These are phyloP conservation scores for Chloroceryle aenea DNA, from an alignment of 2,113 vertebrate species.

Conservation along the genomic window DNA sequence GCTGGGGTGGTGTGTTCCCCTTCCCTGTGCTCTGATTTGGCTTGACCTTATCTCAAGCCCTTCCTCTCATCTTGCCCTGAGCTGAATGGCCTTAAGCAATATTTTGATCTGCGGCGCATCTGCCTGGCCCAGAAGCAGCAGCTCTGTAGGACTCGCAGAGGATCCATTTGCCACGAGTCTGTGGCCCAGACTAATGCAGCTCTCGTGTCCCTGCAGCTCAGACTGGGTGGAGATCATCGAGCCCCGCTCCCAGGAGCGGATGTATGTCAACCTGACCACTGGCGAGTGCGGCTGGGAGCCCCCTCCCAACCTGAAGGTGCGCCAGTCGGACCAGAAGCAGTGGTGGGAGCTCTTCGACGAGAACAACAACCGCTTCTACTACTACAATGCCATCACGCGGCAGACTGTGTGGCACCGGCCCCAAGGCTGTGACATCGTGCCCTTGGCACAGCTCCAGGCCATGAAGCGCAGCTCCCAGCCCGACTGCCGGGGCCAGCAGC, in stretches of 20 bases:
- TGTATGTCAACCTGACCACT: conserved; percentile 87
- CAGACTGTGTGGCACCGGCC: conserved; percentile 91
- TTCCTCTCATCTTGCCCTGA: neutral
- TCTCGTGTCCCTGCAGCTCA: conserved; percentile 70
- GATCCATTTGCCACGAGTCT: neutral
- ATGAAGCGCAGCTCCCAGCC: conserved; percentile 82
- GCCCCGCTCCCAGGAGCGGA: conserved; percentile 87
- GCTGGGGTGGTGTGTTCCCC: neutral
- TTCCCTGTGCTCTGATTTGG: neutral
- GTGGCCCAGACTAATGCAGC: neutral
- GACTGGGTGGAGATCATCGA: conserved; percentile 94
- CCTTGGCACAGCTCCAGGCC: conserved; percentile 89
- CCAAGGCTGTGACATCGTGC: conserved; percentile 87
- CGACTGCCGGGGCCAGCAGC: conserved; percentile 40
- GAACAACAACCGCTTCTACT: conserved; percentile 89
- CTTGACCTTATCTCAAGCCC: neutral
- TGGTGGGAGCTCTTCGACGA: conserved; percentile 93
- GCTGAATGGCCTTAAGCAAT: neutral
- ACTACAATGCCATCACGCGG: conserved; percentile 85
- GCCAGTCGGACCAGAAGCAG: conserved; percentile 87
- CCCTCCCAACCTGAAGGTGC: conserved; percentile 79
- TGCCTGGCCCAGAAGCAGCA: neutral
- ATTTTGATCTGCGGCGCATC: neutral
- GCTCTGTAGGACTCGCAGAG: neutral
- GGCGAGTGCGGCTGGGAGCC: conserved; percentile 90